Base-by-base conservation (phyloP, 2,797 vertebrate species). In the Neopelma chrysocephalum region DNA sequence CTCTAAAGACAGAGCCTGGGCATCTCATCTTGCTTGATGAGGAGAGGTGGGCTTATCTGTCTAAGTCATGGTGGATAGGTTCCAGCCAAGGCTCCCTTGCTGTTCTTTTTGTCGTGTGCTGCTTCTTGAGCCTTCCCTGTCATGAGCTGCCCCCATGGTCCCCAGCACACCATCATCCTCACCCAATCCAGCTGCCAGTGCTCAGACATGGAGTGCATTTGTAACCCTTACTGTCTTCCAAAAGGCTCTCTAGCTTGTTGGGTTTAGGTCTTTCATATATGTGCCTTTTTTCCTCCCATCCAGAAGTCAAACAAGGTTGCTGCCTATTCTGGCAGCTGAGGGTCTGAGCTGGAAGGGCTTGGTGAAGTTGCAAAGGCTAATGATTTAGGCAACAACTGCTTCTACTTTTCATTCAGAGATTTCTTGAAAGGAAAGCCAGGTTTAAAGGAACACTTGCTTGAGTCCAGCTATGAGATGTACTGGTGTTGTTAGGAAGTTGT, bases 51-150 rank as follows among this genome's bases (percentile, higher is more conserved):
- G 43, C 16, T 12, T 51, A 51, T 22, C 12, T 4, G 12, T 32
- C n/a, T 20, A 51, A 78, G 13, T 23, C 36, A 15, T 0, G 1
- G 32, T 34, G 22, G 19, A 40, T 2, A 7, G 11, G 23, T 53
- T 68, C n/a, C 26, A 62, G 5, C 21, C 4, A 1, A 71, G 51
- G 6, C 6, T 48, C 40, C 36, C 34, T 78, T 20, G 6, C 9
- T 36, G 23, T 6, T 54, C 19, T 9, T 25, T 36, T 38, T 4
- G 1, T 36, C 0, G 0, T 36, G 36, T 64, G 31, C 22, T 54
- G 70, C n/a, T 26, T 29, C 62, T 36, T 11, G 21, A 83, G 19
- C 15, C 10, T 25, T 42, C 31, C 43, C 48, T 64, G 53, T 12
- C 10, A 15, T 10, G 12, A 69, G 32, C 22, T 82, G 29, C 7